phyloP scores from a whole-genome alignment of 2,888 invertebrate species.

The Archips crataeganus region DNA sequence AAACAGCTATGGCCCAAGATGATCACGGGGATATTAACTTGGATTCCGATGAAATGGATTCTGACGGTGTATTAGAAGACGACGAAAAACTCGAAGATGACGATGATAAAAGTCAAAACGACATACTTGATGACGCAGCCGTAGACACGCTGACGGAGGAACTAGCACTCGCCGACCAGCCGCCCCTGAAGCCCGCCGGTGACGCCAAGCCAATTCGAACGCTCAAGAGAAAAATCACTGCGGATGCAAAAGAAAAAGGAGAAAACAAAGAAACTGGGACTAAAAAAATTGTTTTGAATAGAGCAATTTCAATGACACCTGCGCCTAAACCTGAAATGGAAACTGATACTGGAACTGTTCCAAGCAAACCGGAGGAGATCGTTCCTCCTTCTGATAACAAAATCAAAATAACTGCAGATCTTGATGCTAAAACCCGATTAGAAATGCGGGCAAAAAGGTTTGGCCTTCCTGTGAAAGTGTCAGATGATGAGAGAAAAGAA shows the following conservation, averaged over 20 bases:
- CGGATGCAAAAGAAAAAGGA: slow-evolving; percentile 56
- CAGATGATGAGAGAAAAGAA: slow-evolving; percentile 87
- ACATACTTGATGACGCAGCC: slow-evolving; percentile 72
- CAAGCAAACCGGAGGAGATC: slow-evolving; percentile 51
- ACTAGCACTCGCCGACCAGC: slow-evolving; percentile 67
- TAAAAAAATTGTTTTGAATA: slow-evolving; percentile 88
- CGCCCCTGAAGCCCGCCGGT: slow-evolving; percentile 53
- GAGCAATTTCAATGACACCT: slow-evolving; percentile 72
- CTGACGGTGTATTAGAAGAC: slow-evolving; percentile 82
- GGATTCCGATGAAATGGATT: slow-evolving; percentile 83
- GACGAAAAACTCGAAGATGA: slow-evolving; percentile 85
- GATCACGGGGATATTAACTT: slow-evolving; percentile 72
- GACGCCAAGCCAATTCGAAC: slow-evolving; percentile 65
- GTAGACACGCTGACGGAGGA: slow-evolving; percentile 76
- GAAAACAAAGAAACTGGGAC: slow-evolving; percentile 75
- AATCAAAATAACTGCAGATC: slow-evolving; percentile 72
- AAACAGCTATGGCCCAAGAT: slow-evolving; percentile 82
- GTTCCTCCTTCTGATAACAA: slow-evolving; percentile 56
- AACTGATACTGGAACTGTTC: slow-evolving; percentile 52
- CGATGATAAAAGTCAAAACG: slow-evolving; percentile 80
- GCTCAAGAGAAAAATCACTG: slow-evolving; percentile 70
- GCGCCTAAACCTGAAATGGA: slow-evolving; percentile 54
- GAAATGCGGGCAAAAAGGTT: slow-evolving; percentile 94
- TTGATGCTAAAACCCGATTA: slow-evolving; percentile 83
- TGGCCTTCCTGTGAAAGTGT: slow-evolving; percentile 86